Base-by-base conservation (phyloP, 2,888 invertebrate genomes). In the Meganola albula region DNA sequence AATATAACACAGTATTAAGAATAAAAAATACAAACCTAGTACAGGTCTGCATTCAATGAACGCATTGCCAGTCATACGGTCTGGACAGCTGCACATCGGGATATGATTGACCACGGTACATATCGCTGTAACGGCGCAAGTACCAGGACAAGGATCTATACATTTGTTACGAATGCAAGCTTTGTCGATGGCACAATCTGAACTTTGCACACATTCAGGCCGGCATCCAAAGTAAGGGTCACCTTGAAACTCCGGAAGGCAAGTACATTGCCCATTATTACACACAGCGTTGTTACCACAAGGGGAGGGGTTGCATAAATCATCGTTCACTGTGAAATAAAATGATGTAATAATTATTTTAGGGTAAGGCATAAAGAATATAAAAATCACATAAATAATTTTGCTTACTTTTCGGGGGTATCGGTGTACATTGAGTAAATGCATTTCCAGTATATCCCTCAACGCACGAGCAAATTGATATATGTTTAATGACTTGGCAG, bases 91-190 rank as follows among this genome's bases (percentile, higher is more conserved):
- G 49, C 90, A 90, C 75, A 88, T 86, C 1, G 90, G 88, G 38
- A 88, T 84, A 53, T 90, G 89, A 52, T 89, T 89, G 9, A 92
- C 82, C 0, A 93, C 93, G 38, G 87, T 87, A 59, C 95, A 95
- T 27, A 88, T 63, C 1, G 94, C 94, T 57, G 91, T 92, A 29
- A 83, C 61, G 1, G 93, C 94, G 63, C 95, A 95, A 14, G 92
- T 92, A 40, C 91, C 92, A 3, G 91, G 89, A 56, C 95, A 95
- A 34, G 95, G 94, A 74, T 95, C 90, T 40, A 74, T 70, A 59
- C 95, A 95, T 73, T 93, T 93, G 59, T 91, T 92, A 57, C 87
- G 85, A 4, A 92, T 85, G 55, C 94, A 94, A 26, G 93, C 90
- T 61, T 87, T 89, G 58, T 90, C 83, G 28, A 90, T 87, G 4